phyloP scores from a whole-genome alignment of 2,797 vertebrate genomes.

The Aphelocoma californica region DNA sequence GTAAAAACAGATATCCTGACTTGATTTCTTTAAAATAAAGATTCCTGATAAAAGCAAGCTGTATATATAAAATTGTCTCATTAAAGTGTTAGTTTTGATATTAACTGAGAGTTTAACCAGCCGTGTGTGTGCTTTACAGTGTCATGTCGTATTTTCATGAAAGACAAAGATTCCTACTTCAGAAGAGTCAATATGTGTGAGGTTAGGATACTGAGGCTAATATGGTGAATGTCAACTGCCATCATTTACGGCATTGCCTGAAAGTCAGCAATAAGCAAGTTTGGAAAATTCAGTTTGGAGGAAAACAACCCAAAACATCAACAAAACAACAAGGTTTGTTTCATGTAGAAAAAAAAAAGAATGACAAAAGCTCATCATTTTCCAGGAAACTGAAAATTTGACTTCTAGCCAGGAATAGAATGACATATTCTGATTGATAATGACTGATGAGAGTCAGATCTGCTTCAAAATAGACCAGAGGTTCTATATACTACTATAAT shows the following conservation, averaged over 20 bases:
- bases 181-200: neutral
- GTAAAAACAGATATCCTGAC: neutral
- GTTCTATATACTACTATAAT: neutral
- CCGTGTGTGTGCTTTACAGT: fast-evolving
- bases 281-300: neutral
- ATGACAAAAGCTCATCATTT: neutral
- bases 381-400: neutral
- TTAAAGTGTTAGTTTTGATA: neutral
- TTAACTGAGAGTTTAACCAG: neutral
- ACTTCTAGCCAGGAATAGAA: neutral
- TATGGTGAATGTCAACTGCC: neutral
- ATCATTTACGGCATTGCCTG: neutral
- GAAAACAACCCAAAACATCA: neutral
- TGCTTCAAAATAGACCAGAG: neutral
- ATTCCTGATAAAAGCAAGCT: neutral
- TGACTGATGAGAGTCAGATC: neutral
- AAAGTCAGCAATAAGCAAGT: neutral
- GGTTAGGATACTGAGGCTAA: neutral
- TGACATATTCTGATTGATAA: neutral
- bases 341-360: neutral
- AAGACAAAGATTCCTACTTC: neutral
- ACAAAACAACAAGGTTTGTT: neutral
- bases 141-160: neutral
- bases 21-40: neutral
- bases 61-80: neutral